Evolutionary conservation across 2,888 invertebrate species (phyloP), one percentile per base, ranked within the genome.

Genomic region (Hypolimnas misippus): DNA sequence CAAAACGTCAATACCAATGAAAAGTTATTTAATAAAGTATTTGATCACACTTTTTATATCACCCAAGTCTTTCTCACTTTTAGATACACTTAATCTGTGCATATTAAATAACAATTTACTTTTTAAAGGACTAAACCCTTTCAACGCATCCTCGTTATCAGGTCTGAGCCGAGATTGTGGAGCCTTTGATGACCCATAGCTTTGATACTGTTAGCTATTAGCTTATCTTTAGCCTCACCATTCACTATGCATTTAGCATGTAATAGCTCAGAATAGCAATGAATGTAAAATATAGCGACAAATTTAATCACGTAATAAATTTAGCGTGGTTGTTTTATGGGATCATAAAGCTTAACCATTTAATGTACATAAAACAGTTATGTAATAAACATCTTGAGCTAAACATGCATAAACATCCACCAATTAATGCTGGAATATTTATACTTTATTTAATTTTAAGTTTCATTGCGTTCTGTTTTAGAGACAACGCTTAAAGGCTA

Each of bases 171-270:
- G 59, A 54, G 54, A 50, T 63, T 49, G 50, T 53, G 21, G 54
- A 21, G 59, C 51, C 51, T 60, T 38, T 56, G 51, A 58, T 51
- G 51, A 55, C 63, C 60, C 63, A 33, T 38, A 21, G 21, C 60
- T n/a, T 29, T 56, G 63, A 63, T 63, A 56, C 38, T 25, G 55
- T 57, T 35, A 57, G 46, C 57, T 40, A 17, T 40, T 50, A 51
- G 57, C 57, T 58, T 58, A 40, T 51, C 40, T 40, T 58, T 29
- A 49, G 49, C 25, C 49, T 49, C 14, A 16, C 6, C 6, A 29
- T 58, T 52, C 58, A 52, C 21, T 33, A 21, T 12, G 33, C 17
- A 19, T 58, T 21, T 52, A 44, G 12, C 49, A 49, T 49, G 6
- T 4, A 1, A 49, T 7, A 49, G 49, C 29, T 14, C 12, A 6